Percentiles rank a stretch among this genome's conserved stretches.
Evolutionary conservation across 1,140 invertebrate species (phyloP).

Genomic region (Drosophila nigromelanica): DNA sequence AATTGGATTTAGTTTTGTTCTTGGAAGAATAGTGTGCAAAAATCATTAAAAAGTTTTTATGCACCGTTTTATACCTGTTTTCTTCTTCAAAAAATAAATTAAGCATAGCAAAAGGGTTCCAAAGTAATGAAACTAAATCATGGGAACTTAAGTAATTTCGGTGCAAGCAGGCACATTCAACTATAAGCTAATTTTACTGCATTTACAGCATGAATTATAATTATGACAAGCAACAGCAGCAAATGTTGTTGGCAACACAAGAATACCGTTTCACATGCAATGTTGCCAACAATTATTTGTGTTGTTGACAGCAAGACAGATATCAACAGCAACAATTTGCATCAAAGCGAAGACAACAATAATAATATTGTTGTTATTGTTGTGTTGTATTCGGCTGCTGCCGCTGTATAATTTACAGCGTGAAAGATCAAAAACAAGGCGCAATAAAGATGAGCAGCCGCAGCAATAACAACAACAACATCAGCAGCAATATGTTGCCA

Average conservation of each 20-base stretch:
- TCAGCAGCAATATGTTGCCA: conserved; percentile 58
- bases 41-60: conserved; percentile 55
- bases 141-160: conserved; percentile 34
- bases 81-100: not conserved
- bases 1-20: conserved; percentile 47
- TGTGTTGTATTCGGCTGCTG: conserved; percentile 19
- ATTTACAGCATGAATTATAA: conserved; percentile 38
- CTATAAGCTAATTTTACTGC: conserved; percentile 32
- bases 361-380: conserved; percentile 17
- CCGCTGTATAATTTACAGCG: conserved; percentile 57
- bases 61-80: conserved; percentile 27
- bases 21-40: conserved; percentile 66
- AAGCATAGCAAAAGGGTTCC: conserved; percentile 39
- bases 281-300: conserved; percentile 74
- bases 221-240: conserved; percentile 62
- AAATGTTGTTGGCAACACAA: conserved; percentile 52
- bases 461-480: conserved; percentile 41
- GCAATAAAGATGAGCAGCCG: conserved; percentile 32
- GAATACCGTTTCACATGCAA: conserved; percentile 56
- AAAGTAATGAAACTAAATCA: conserved; percentile 36
- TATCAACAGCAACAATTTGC: conserved; percentile 64
- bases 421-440: conserved; percentile 59
- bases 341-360: conserved; percentile 30
- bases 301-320: conserved; percentile 75
- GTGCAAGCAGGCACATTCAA: not conserved